Conservation (phyloP, 2,888 invertebrate species). For the Aleiodes alternator region DNA sequence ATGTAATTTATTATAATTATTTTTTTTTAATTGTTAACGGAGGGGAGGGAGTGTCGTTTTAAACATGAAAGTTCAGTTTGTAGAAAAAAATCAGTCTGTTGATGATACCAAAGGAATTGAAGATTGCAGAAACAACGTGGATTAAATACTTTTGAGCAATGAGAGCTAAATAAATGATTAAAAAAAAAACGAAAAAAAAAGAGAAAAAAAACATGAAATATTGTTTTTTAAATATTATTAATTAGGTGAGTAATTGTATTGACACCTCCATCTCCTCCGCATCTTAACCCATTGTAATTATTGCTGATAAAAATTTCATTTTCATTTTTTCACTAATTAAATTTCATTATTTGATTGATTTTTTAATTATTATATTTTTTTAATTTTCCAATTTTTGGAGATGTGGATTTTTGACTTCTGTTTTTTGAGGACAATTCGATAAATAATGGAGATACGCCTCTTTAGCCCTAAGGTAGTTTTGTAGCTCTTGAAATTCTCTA, state of each 20-base stretch:
- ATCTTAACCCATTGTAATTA: constrained; percentile 8
- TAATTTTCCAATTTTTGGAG: too few relatives aligned
- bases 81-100: constrained; percentile 73
- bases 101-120: constrained; percentile 71
- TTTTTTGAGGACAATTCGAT: too few relatives aligned
- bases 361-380: too few relatives aligned
- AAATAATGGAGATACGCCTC: neutral
- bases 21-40: constrained; percentile 42
- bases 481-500: too few relatives aligned
- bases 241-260: constrained; percentile 73
- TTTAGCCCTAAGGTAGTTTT: too few relatives aligned
- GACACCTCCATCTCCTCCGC: constrained; percentile 48
- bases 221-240: neutral
- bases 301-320: neutral
- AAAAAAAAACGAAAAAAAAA: too few relatives aligned
- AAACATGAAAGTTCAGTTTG: constrained; percentile 67
- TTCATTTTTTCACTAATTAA: neutral
- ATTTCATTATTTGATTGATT: neutral
- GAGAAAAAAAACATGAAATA: too few relatives aligned
- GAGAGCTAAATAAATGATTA: neutral
- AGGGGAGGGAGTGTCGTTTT: constrained; percentile 68
- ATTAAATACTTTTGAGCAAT: constrained; percentile 62
- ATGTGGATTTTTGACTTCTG: too few relatives aligned
- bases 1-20: constrained; percentile 22
- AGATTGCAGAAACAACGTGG: constrained; percentile 69